Evolutionary conservation across 1,140 invertebrate species (phyloP), one percentile per base, ranked within the genome.

Genomic region (Temnothorax longispinosus): DNA sequence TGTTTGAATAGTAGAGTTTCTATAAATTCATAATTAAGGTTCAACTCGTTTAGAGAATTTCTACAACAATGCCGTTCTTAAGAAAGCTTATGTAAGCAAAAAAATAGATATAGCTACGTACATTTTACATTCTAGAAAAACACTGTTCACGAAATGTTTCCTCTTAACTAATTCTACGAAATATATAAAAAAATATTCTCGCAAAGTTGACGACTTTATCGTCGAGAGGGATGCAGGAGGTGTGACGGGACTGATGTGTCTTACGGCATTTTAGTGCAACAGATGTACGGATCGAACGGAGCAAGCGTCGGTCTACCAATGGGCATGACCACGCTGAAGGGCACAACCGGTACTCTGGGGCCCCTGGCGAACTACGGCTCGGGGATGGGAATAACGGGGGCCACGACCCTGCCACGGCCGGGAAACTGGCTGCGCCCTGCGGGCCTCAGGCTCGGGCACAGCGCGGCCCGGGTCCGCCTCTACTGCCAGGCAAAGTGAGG

Each of bases 381-480:
- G 89, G 92, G 89, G 64, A 67, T 93, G 67, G 93, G 94, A 64
- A 88, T 95, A 92, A 95, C 95, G 93, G 96, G 96, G 90, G 95
- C 95, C 89, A 96, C 96, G 88, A 95, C 95, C 92, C 96, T 96
- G 92, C 94, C 95, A 94, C 96, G 96, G 96, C 97, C 97, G 98
- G 98, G 98, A 98, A 98, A 98, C 98, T 98, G 97, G 98, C 97
- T 96, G 97, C 97, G 97, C 98, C 98, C 98, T 98, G 98, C 97
- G 98, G 97, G 97, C 97, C 97, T 96, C 96, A 97, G 97, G 97
- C 97, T 96, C 96, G 96, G 96, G 96, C 96, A 96, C 96, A 96
- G 96, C 96, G 96, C 94, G 96, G 96, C 95, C 96, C 96, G 96
- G 96, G 96, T 95, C 96, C 96, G 96, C 96, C 96, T 96, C 96